Conservation (phyloP, 37 sponge, comb jelly and placozoan species). For the Geodia barretti region DNA sequence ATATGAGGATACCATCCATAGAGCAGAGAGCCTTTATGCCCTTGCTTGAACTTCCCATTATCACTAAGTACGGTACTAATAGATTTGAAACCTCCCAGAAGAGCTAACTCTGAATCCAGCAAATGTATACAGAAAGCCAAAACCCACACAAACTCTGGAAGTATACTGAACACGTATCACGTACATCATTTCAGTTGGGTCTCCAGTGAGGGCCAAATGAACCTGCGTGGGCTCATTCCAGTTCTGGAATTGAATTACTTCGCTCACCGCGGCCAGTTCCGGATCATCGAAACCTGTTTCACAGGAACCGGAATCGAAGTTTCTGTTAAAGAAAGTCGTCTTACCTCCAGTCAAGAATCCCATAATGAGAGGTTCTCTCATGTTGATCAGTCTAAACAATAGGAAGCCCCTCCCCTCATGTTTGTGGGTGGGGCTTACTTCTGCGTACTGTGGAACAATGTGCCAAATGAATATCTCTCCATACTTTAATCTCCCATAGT, state of each 20-base stretch:
- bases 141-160: too few relatives aligned
- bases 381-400: constrained; percentile 43
- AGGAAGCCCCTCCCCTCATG: constrained; percentile 9
- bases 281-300: constrained; percentile 1
- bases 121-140: too few relatives aligned
- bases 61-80: too few relatives aligned
- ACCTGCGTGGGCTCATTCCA: constrained; percentile 46
- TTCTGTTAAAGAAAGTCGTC: neutral
- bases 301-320: too few relatives aligned
- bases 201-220: constrained; percentile 37
- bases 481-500: too few relatives aligned
- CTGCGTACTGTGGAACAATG: constrained; percentile 16
- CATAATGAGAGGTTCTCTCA: constrained; percentile 36
- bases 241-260: constrained; percentile 31
- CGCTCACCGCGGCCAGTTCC: constrained; percentile 22
- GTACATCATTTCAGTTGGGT: constrained; percentile 30
- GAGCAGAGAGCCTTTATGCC: too few relatives aligned
- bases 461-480: neutral
- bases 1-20: too few relatives aligned
- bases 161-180: too few relatives aligned
- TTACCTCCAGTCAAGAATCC: constrained; percentile 35
- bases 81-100: too few relatives aligned
- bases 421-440: constrained; percentile 6
- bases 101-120: too few relatives aligned
- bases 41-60: too few relatives aligned